Percentiles rank a stretch among this genome's conserved stretches.
These are phyloP conservation scores for Callithrix jacchus DNA, from an alignment of 2,113 vertebrate genomes.

Conservation along the genomic window DNA sequence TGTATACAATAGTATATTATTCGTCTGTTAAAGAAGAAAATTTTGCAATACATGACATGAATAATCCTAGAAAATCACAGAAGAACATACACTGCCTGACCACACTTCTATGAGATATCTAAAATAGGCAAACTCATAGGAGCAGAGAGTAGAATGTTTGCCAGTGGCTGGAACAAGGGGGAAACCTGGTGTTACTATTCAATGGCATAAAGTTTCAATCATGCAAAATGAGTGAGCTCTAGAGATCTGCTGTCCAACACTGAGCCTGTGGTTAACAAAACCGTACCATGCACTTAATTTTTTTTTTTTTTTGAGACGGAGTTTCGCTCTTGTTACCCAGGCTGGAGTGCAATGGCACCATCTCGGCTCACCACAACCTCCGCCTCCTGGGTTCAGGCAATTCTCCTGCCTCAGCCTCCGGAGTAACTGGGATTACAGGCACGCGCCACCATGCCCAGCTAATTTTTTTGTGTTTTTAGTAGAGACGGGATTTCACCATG, in stretches of 20 bases:
- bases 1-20: neutral
- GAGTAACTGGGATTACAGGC: too few relatives aligned
- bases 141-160: neutral
- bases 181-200: neutral
- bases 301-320: too few relatives aligned
- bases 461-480: too few relatives aligned
- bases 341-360: too few relatives aligned
- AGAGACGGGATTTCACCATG: too few relatives aligned
- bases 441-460: too few relatives aligned
- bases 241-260: neutral
- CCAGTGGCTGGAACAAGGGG: neutral
- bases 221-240: neutral
- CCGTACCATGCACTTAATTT: neutral
- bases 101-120: neutral
- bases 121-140: neutral
- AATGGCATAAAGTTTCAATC: neutral
- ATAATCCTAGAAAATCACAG: neutral
- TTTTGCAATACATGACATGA: neutral
- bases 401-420: too few relatives aligned
- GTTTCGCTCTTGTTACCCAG: too few relatives aligned
- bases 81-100: neutral
- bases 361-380: too few relatives aligned
- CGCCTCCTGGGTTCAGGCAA: too few relatives aligned
- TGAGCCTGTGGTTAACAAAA: neutral
- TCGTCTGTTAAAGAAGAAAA: neutral